These are phyloP conservation scores for Triplophysa dalaica DNA, from an alignment of 2,113 vertebrate species.

Conservation along the genomic window DNA sequence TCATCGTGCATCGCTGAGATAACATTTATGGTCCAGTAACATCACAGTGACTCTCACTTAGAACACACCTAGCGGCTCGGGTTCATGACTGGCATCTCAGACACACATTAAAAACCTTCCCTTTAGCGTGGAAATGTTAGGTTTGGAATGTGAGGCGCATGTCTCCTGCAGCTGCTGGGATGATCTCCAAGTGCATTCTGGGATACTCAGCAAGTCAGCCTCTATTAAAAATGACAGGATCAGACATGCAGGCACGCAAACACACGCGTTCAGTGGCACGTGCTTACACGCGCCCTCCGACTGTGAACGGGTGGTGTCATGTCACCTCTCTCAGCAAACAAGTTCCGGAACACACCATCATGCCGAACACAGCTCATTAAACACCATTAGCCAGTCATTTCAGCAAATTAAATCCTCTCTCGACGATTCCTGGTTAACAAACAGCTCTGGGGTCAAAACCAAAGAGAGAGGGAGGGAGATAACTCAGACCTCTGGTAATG, in stretches of 20 bases:
- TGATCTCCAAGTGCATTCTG: slow-evolving; percentile 48
- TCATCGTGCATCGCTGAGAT: slow-evolving; percentile 17
- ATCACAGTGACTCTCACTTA: slow-evolving; percentile 51
- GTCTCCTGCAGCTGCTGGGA: slow-evolving; percentile 58
- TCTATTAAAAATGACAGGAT: slow-evolving; percentile 65
- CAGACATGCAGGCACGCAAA: slow-evolving; percentile 13
- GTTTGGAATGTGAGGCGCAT: slow-evolving; percentile 52
- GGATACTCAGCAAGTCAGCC: slow-evolving; percentile 66
- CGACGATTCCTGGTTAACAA: slow-evolving; percentile 66
- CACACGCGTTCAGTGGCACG: not conserved
- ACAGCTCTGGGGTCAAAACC: slow-evolving; percentile 72
- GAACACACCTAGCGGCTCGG: slow-evolving; percentile 54
- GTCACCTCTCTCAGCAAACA: slow-evolving; percentile 64
- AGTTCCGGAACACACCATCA: slow-evolving; percentile 64
- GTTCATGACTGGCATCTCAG: slow-evolving; percentile 51
- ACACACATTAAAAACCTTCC: slow-evolving; percentile 60
- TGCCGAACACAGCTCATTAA: slow-evolving; percentile 76
- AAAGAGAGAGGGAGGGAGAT: slow-evolving; percentile 59
- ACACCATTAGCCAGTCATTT: slow-evolving; percentile 76
- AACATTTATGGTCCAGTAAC: slow-evolving; percentile 39
- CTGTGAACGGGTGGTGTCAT: slow-evolving; percentile 67
- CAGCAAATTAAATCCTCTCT: slow-evolving; percentile 74
- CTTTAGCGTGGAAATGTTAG: slow-evolving; percentile 48
- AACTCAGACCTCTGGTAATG: slow-evolving; percentile 60
- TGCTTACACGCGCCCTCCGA: slow-evolving; percentile 36